Base-by-base conservation (phyloP, 2,797 vertebrate genomes). In the Danio tinwini region DNA sequence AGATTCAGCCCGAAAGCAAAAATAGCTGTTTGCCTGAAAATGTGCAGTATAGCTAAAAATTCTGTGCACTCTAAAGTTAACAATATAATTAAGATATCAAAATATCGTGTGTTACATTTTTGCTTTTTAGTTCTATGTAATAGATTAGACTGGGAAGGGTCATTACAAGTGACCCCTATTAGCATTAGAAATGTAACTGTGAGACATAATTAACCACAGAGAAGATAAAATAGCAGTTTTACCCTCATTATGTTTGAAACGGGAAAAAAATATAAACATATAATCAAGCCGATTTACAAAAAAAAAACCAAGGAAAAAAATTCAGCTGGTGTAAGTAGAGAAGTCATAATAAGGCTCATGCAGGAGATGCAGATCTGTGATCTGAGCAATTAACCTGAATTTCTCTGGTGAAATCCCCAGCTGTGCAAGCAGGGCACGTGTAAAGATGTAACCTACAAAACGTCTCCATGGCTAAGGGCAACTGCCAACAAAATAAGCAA, bases 321-420 rank as follows among this genome's bases (percentile, higher is more conserved):
- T 6, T n/a, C 6, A 45, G 53, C 56, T 74, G 13, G 17, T 11
- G 58, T 83, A 88, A 90, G 84, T 88, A 89, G 86, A 80, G 79
- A 80, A 86, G 85, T 83, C 82, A 83, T 75, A 80, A 85, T 83
- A 85, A 81, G 67, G 19, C 83, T 90, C 87, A 89, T 86, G 29
- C 78, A n/a, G 83, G 87, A 83, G 80, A n/a, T 75, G 17, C 59
- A 86, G 58, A 89, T 92, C 89, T 88, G 88, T 85, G 89, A 92
- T 92, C 89, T 90, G 91, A 86, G 88, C 91, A 93, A 93, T 93
- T 93, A 93, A 94, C 92, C 92, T 92, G 90, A 64, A 69, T 74
- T 63, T 58, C 85, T 91, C 90, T 86, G 76, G 87, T 84, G 91
- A 90, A 91, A 90, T 82, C 84, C 85, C 82, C 88, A 86, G 92